Evolutionary conservation across 1,140 invertebrate genomes (phyloP), one percentile per base, ranked within the genome.

Genomic region (Hylaeus volcanicus): DNA sequence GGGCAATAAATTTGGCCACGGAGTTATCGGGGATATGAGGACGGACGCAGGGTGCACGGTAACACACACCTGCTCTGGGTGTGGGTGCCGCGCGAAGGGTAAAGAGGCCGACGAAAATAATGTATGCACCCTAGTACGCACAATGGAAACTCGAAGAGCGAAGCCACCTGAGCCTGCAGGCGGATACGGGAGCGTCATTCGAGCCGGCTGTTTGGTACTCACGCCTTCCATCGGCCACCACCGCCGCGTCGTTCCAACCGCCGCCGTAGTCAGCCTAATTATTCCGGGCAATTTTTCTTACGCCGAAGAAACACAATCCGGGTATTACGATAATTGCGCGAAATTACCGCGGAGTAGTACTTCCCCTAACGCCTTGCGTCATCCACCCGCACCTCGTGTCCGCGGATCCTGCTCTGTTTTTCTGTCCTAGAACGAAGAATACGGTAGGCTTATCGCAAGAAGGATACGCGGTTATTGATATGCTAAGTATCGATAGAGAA

Each of bases 81-180:
- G 89, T 92, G 87, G 88, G 88, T 89, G 88, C 82, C 69, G 74
- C 75, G 77, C 65, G 81, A 69, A 87, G 82, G 82, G 79, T 64
- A 79, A 85, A 81, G 76, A 82, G 82, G 65, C 78, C 83, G 77
- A 86, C 79, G 84, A 89, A 88, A 90, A 84, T 92, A 91, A 92
- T 92, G 90, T 92, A 92, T 92, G 91, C 91, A 92, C 91, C 91
- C 91, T 83, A 88, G 79, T 68, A 79, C 73, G 70, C 73, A 82
- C 79, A 85, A 88, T 87, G 82, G 79, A 87, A 84, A 84, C 73
- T 86, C 81, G 79, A 64, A 72, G 75, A 78, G 70, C 78, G 76
- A 80, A 83, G 88, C 86, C 89, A 90, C 89, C 89, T 90, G 89
- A 90, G 84, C 86, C 89, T 89, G 87, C 88, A 84, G 87, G 81